Percentiles rank a stretch among this genome's conserved stretches.
These are phyloP conservation scores for Drosophila aldrichi DNA, from an alignment of 2,888 invertebrate species.

Conservation along the genomic window DNA sequence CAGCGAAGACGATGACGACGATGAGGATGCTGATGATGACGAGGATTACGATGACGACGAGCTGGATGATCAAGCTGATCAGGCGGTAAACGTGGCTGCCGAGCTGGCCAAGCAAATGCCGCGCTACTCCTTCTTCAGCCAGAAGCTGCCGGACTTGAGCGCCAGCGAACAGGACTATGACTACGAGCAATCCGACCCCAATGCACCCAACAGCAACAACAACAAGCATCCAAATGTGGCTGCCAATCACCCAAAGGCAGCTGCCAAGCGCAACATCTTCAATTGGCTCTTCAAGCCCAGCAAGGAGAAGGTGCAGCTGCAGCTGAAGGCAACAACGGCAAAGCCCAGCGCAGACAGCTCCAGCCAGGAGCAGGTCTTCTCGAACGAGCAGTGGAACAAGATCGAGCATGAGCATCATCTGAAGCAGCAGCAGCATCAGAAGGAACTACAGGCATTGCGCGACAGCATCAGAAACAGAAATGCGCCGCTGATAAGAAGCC, in stretches of 20 bases:
- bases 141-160: slow-evolving; percentile 53
- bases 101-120: slow-evolving; percentile 69
- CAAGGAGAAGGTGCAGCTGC: slow-evolving; percentile 32
- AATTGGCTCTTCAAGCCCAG: slow-evolving; percentile 61
- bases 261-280: slow-evolving; percentile 69
- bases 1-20: slow-evolving; percentile 55
- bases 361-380: slow-evolving; percentile 75
- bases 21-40: slow-evolving; percentile 53
- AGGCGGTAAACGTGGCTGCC: slow-evolving; percentile 26
- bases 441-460: slow-evolving; percentile 69
- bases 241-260: slow-evolving; percentile 48
- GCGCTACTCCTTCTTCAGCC: slow-evolving; percentile 67
- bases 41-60: slow-evolving; percentile 59
- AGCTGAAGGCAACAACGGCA: slow-evolving; percentile 13
- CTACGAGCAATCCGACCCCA: slow-evolving; percentile 36
- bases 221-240: slow-evolving; percentile 62
- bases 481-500: slow-evolving; percentile 54
- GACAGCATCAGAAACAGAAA: slow-evolving; percentile 56
- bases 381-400: slow-evolving; percentile 84
- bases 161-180: slow-evolving; percentile 56
- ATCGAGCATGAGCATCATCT: slow-evolving; percentile 83
- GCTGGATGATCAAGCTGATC: slow-evolving; percentile 35
- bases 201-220: slow-evolving; percentile 25
- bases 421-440: slow-evolving; percentile 79
- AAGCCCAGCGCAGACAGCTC: slow-evolving; percentile 20